Evolutionary conservation across 2,113 vertebrate species (phyloP), one percentile per base, ranked within the genome.

Genomic region (Heptranchias perlo): DNA sequence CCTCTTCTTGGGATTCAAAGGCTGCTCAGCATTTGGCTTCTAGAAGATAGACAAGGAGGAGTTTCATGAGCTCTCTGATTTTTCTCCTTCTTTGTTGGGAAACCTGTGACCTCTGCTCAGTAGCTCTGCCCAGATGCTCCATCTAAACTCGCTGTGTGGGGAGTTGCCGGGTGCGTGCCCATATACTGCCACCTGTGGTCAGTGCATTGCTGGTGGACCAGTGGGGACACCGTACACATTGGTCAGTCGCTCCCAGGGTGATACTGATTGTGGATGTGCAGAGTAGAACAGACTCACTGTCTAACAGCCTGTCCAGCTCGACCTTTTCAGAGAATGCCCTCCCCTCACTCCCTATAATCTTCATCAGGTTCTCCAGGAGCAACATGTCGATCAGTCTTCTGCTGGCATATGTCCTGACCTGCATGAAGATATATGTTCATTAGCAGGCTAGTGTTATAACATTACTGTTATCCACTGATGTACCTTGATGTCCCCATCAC

Each of bases 361-460:
- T 89, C 78, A 96, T 84, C 96, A 96, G 96, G 47, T 94, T 49
- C 95, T 97, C 96, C 96, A 96, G 84, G 93, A 96, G 91, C 96
- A 96, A 96, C 44, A 94, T 73, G 96, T 96, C 96, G 96, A 86
- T 95, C 87, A 96, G 94, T 86, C 96, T 91, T 96, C 97, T 96
- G 96, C 96, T n/a, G 65, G 97, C 96, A 96, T 96, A 62, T 44
- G n/a, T 93, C 18, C n/a, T 93, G 58, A 93, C n/a, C 89, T 93
- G 89, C 58, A 62, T 0, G 1, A 61, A 93, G 16, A 39, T 23
- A 6, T 62, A 39, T 64, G 35, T 62, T 39, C 39, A 62, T 93
- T 62, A 62, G 6, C 21, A 62, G 61, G 16, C 58, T 25, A 64
- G 28, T 58, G 5, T 21, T 93, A 58, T 44, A 64, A 93, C 84